Evolutionary conservation across 2,113 vertebrate genomes (phyloP).

Genomic region (Corvus cornix): DNA sequence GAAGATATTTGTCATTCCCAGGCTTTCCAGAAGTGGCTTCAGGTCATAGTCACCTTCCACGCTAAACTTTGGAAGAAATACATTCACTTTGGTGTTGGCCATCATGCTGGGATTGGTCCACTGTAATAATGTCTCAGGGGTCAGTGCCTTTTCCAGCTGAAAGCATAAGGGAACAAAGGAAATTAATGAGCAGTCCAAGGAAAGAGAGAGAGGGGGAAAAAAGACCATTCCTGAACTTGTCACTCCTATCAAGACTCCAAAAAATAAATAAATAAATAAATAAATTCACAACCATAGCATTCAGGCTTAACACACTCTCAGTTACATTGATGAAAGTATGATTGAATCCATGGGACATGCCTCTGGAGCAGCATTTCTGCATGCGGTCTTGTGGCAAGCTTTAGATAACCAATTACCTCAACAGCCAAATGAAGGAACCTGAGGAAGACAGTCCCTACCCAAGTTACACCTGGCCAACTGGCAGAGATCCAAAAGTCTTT

Average conservation of each 20-base stretch:
- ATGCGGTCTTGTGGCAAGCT: neutral
- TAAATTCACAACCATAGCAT: neutral
- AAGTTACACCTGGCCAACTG: neutral
- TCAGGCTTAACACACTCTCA: neutral
- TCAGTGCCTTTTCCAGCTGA: constrained; percentile 79
- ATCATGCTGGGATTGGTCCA: constrained; percentile 82
- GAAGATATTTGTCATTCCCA: constrained; percentile 76
- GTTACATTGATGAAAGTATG: neutral
- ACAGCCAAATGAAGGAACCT: neutral
- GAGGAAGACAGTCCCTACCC: neutral
- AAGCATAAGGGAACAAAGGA: neutral
- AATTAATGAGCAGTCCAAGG: neutral
- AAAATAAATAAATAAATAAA: neutral
- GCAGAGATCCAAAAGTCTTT: neutral
- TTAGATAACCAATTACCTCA: neutral
- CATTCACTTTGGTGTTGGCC: constrained; percentile 81
- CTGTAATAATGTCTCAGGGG: constrained; percentile 62
- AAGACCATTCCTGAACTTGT: neutral
- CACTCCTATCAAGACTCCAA: neutral
- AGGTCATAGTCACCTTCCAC: constrained; percentile 70
- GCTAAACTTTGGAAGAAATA: constrained; percentile 80
- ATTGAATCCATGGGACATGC: neutral
- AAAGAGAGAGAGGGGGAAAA: neutral
- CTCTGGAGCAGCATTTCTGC: neutral
- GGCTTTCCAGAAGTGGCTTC: constrained; percentile 70